A percentile compares a stretch with the other conserved stretches of the same genome.
phyloP scores from a whole-genome alignment of 2,888 invertebrate species.

The Seladonia tumulorum region DNA sequence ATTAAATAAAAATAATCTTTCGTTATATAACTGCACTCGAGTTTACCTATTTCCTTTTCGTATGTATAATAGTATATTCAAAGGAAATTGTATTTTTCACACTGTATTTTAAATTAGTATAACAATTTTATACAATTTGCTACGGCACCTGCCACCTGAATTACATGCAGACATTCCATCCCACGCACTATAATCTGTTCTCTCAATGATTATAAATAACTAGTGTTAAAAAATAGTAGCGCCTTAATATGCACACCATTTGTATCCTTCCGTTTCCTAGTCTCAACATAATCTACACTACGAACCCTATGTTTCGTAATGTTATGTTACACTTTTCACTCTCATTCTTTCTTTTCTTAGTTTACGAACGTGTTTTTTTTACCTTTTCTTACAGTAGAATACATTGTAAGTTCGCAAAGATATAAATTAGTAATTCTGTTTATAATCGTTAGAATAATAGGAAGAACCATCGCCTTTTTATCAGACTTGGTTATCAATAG shows the following conservation, averaged over 20 bases:
- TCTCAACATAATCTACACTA: constrained; percentile 67
- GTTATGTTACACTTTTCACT: constrained; percentile 53
- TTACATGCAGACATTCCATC: constrained; percentile 66
- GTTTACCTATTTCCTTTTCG: constrained; percentile 43
- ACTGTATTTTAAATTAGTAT: constrained; percentile 70
- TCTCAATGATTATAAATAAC: constrained; percentile 78
- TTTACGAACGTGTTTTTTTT: constrained; percentile 60
- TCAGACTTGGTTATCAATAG: constrained; percentile 76
- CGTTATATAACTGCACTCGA: constrained; percentile 50
- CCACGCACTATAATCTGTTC: constrained; percentile 64
- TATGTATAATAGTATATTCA: constrained; percentile 47
- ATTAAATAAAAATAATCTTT: constrained; percentile 53
- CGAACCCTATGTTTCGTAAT: constrained; percentile 66
- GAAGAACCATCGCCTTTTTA: constrained; percentile 76
- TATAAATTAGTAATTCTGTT: constrained; percentile 78
- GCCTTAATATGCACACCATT: constrained; percentile 76
- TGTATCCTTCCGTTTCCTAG: constrained; percentile 66
- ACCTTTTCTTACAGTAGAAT: constrained; percentile 67
- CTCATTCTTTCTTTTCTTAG: constrained; percentile 57
- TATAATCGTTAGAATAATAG: constrained; percentile 77
- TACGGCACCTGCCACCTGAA: constrained; percentile 66
- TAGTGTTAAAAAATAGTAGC: constrained; percentile 80
- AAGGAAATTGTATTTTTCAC: constrained; percentile 65
- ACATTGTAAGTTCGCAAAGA: constrained; percentile 74
- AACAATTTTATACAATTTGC: constrained; percentile 74